Percentiles rank a stretch among this genome's conserved stretches.
These are phyloP conservation scores for Zosterops japonicus DNA, from an alignment of 2,113 vertebrate genomes.

Conservation along the genomic window DNA sequence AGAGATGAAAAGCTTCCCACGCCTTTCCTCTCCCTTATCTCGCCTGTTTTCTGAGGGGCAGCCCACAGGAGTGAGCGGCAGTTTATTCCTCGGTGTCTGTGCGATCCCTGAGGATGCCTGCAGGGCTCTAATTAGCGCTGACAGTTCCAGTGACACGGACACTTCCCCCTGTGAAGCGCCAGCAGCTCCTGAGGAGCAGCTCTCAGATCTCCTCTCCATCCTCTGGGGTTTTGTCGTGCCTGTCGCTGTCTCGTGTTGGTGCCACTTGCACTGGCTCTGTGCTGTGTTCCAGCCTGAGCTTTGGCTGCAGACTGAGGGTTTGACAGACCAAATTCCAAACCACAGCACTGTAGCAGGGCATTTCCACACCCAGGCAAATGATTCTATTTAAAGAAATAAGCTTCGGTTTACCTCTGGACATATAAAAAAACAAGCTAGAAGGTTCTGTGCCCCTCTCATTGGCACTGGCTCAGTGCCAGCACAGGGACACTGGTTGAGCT, in stretches of 20 bases:
- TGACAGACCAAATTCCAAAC: background rate
- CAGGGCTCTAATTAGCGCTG: slow-evolving; percentile 1
- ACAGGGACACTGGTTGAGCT: no score
- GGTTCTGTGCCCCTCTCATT: no score
- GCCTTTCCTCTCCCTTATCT: background rate
- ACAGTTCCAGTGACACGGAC: background rate
- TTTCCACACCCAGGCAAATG: no score
- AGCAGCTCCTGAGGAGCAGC: background rate
- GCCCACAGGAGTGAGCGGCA: background rate
- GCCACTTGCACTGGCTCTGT: background rate
- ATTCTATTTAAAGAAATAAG: no score
- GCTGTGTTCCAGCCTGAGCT: background rate
- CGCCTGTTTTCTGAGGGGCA: background rate
- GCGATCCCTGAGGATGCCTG: background rate
- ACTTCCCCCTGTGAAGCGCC: background rate
- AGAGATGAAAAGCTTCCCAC: background rate
- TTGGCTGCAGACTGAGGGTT: background rate
- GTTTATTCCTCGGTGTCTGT: background rate
- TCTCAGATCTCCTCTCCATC: background rate
- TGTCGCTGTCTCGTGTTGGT: background rate
- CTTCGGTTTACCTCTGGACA: no score
- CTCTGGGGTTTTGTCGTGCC: background rate
- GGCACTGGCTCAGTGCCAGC: no score
- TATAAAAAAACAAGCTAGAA: no score
- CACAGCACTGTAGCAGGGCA: no score